Evolutionary conservation across 2,888 invertebrate genomes (phyloP), one percentile per base, ranked within the genome.

Genomic region (Pandemis cinnamomeana): DNA sequence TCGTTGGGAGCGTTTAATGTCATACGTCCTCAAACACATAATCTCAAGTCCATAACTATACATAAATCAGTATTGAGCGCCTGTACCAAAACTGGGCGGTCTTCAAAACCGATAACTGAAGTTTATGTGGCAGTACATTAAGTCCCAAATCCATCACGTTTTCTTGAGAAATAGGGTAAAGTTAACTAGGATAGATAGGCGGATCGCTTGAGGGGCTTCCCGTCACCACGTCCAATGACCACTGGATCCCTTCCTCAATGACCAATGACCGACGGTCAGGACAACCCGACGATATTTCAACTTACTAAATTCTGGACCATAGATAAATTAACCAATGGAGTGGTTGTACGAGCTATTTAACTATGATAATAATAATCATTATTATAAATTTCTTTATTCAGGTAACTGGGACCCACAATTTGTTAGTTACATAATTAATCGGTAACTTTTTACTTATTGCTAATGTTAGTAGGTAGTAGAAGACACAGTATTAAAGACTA

Each of bases 131-230:
- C 73, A 61, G 51, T 72, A 68, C 68, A 73, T 73, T 69, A 73
- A 73, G 64, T 61, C 73, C 73, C 69, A 73, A 73, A 70, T 73
- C 64, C 73, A 64, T 73, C 73, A 70, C 69, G 64, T 73, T 73
- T 68, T 70, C 69, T 66, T 61, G 64, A 73, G 73, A 69, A 66
- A 64, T 73, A 70, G 73, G 73, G 64, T 73, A 64, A 73, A 66
- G 73, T 70, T 73, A 73, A 73, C 73, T 73, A 73, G 73, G 64
- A 73, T 64, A 73, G 73, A 73, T 73, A 73, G 72, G 58, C 68
- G 69, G 64, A 42, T 66, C 66, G 53, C 67, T 72, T 72, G 51
- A 70, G 66, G 48, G 51, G 60, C 64, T 60, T 63, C 64, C 73
- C 69, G 69, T 73, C 73, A 66, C 69, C 73, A 73, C 64, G 73